Evolutionary conservation across 2,888 invertebrate genomes (phyloP).

Genomic region (Nomada ferruginata): DNA sequence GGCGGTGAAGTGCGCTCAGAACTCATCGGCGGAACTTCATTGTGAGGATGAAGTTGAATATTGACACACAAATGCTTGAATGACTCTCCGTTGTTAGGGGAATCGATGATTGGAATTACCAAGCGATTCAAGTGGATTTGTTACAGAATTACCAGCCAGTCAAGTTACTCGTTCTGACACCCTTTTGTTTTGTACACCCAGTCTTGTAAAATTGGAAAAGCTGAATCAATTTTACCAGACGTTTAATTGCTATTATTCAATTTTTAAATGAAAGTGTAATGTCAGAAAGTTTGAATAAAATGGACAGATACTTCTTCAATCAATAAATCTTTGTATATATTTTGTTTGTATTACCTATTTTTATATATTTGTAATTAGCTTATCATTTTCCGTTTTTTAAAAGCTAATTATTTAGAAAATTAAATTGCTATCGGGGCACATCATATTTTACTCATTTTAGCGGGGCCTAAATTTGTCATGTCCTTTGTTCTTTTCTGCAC

Average conservation of each 20-base stretch:
- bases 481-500: too few relatives aligned
- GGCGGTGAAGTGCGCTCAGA: conserved; percentile 7
- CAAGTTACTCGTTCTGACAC: too few relatives aligned
- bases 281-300: too few relatives aligned
- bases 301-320: too few relatives aligned
- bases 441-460: too few relatives aligned
- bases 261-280: too few relatives aligned
- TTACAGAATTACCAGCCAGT: background rate
- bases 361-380: background rate
- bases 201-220: background rate
- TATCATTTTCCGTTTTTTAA: background rate
- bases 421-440: too few relatives aligned
- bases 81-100: background rate
- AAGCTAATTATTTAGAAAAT: background rate
- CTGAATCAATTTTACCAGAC: too few relatives aligned
- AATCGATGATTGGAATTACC: background rate
- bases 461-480: too few relatives aligned
- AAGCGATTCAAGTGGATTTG: background rate
- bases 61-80: conserved; percentile 4
- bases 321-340: too few relatives aligned
- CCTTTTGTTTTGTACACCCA: background rate
- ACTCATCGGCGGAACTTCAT: conserved; percentile 10
- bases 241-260: too few relatives aligned
- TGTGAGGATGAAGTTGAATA: background rate
- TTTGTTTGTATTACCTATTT: too few relatives aligned